Evolutionary conservation across 2,888 invertebrate species (phyloP).

Genomic region (Drosophila acutilabella): DNA sequence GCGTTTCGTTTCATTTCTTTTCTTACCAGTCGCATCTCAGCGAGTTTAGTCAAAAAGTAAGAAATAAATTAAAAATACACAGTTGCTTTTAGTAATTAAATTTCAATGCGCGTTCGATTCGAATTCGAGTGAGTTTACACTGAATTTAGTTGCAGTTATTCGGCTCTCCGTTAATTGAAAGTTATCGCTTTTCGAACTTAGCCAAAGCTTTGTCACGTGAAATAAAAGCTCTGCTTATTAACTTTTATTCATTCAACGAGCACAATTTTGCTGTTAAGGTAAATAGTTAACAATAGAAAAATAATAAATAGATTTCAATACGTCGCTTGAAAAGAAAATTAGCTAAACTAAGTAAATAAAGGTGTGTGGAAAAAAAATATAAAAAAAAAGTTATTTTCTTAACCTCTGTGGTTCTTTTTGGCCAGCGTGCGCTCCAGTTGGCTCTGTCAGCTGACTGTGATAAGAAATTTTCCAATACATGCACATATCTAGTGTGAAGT

Average conservation of each 20-base stretch:
- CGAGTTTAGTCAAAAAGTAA: conserved; percentile 1
- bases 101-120: conserved; percentile 3
- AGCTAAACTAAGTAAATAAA: conserved; percentile 4
- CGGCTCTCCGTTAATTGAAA: conserved; percentile 25
- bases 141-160: conserved; percentile 1
- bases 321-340: conserved; percentile 12
- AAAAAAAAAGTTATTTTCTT: conserved; percentile 10
- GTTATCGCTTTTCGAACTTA: conserved; percentile 67
- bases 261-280: conserved; percentile 19
- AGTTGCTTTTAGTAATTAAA: conserved; percentile 14
- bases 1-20: conserved; percentile 2
- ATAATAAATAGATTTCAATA: not conserved
- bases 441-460: conserved; percentile 60
- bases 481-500: conserved; percentile 21
- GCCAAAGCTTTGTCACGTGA: conserved; percentile 75
- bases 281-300: conserved; percentile 22
- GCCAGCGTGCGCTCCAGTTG: conserved; percentile 40
- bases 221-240: conserved; percentile 67
- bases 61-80: conserved; percentile 5
- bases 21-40: conserved; percentile 14
- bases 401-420: conserved; percentile 7
- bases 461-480: conserved; percentile 45
- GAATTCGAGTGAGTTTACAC: conserved; percentile 8
- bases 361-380: not conserved
- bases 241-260: conserved; percentile 43